phyloP scores from a whole-genome alignment of 64 coral and sea anemone species.

The Montipora sp. region DNA sequence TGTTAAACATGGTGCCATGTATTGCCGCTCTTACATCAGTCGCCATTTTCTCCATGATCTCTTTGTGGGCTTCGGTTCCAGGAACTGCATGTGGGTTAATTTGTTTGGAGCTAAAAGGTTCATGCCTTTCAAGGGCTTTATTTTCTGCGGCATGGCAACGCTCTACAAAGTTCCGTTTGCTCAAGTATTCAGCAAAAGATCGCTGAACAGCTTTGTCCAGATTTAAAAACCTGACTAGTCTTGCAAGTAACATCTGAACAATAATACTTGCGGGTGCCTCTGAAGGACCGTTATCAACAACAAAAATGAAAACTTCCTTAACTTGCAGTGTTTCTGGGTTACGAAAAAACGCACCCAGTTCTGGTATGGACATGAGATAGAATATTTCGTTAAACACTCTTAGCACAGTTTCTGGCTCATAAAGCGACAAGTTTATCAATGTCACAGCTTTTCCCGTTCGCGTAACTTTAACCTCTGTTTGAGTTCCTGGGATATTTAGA shows the following conservation, averaged over 20 bases:
- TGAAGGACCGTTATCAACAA: constrained; percentile 64
- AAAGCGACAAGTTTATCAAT: constrained; percentile 54
- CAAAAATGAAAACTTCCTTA: constrained; percentile 53
- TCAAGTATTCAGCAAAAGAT: constrained; percentile 73
- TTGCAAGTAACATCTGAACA: constrained; percentile 49
- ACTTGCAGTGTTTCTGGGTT: constrained; percentile 45
- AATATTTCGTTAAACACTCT: constrained; percentile 57
- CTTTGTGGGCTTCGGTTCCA: constrained; percentile 42
- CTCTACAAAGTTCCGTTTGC: constrained; percentile 74
- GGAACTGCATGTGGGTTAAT: constrained; percentile 35
- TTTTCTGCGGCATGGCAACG: constrained; percentile 59
- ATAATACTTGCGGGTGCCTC: constrained; percentile 43
- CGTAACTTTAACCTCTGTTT: constrained; percentile 48
- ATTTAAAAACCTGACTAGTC: constrained; percentile 32
- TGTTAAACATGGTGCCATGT: constrained; percentile 38
- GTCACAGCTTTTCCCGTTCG: constrained; percentile 57
- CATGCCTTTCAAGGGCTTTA: constrained; percentile 37
- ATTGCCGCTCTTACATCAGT: constrained; percentile 50
- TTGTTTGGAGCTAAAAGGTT: constrained; percentile 41
- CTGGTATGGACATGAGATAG: constrained; percentile 23
- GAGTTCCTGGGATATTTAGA: constrained; percentile 10
- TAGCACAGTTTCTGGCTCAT: constrained; percentile 57
- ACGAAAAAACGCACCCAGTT: constrained; percentile 32
- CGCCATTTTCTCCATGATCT: constrained; percentile 77
- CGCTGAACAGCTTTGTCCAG: constrained; percentile 47